Evolutionary conservation across 1,140 invertebrate genomes (phyloP), one percentile per base, ranked within the genome.

Genomic region (Dendroctonus ponderosae): DNA sequence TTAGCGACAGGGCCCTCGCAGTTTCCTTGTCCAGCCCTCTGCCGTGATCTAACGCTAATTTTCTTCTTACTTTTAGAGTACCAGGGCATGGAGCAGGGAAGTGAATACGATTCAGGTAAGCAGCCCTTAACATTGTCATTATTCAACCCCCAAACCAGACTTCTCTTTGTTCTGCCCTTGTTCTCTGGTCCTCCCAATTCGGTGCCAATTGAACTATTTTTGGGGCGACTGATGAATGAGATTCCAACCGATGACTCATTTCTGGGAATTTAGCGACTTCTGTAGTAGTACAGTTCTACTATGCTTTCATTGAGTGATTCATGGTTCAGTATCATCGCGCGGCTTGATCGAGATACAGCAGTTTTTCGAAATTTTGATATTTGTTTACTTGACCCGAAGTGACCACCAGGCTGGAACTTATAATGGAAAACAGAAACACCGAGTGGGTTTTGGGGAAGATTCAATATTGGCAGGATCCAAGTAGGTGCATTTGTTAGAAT

Each of bases 41-140:
- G 1, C 26, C 1, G 26, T 26, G 26, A 39, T 50, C 41, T 50
- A 39, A 61, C 59, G 43, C 44, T 41, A 5, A 12, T 12, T 15
- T 58, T 58, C 9, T 39, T 56, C 7, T 46, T 12, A 3, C 8
- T 84, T 83, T 63, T 80, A 85, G 84, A 85, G 82, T 85, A 85
- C 80, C 83, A 84, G 78, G 81, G 82, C 62, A 85, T 85, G 84
- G 84, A 85, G 71, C 82, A 82, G 71, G 82, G 82, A 67, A 83
- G 82, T 72, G 84, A 84, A 73, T 85, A 84, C 79, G 83, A 84
- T 79, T 83, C 83, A 79, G 83, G 83, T 84, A 74, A 81, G 80
- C 79, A 26, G 26, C 26, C 26, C 26, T 26, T 26, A 26, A 26
- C 26, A 26, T 26, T 26, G 26, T 54, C 54, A 46, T 60, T 59